Evolutionary conservation across 2,113 vertebrate species (phyloP), one percentile per base, ranked within the genome.

Genomic region (Porphyrio hochstetteri): DNA sequence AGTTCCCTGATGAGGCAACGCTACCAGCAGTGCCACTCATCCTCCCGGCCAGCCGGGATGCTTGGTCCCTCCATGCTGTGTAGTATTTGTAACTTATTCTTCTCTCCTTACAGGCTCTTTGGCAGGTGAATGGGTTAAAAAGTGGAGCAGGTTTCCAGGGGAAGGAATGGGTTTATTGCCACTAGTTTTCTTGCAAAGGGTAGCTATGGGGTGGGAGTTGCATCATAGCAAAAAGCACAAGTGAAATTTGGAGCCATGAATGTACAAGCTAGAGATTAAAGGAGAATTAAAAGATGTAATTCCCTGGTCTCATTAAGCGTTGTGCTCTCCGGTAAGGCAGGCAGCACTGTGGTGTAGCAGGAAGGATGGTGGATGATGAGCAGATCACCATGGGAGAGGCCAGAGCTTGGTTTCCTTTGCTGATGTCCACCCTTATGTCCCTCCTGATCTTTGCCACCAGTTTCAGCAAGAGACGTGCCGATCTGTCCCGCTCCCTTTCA

Each of bases 381-480:
- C 36, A 79, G 27, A 53, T 77, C 5, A 0, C 56, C 23, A 9
- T 6, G 33, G 35, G 63, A 60, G 40, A 57, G n/a, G 4, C 53
- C 71, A 63, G 65, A 74, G 60, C 93, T 68, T 1, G 0, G 4
- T 85, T 70, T 57, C 52, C 48, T 85, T 79, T 0, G 0, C 65
- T 72, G 81, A 25, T 3, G 7, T 33, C 9, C 18, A 61, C 19
- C 11, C 16, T 28, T 0, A 0, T 36, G 36, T 13, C 10, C 31
- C n/a, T 28, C 25, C 24, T 2, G 1, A 4, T 9, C 72, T 38
- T 9, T 59, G 20, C 46, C 91, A 92, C 46, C 91, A 91, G 60
- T 72, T 40, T 60, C 70, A 31, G 13, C 3, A 0, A 36, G n/a
- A 28, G 60, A 40, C 72, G 9, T 18, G 0, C 3, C 0, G 13